Percentiles rank a stretch among this genome's conserved stretches.
Evolutionary conservation across 2,888 invertebrate genomes (phyloP).

Genomic region (Seira sanloemensis): DNA sequence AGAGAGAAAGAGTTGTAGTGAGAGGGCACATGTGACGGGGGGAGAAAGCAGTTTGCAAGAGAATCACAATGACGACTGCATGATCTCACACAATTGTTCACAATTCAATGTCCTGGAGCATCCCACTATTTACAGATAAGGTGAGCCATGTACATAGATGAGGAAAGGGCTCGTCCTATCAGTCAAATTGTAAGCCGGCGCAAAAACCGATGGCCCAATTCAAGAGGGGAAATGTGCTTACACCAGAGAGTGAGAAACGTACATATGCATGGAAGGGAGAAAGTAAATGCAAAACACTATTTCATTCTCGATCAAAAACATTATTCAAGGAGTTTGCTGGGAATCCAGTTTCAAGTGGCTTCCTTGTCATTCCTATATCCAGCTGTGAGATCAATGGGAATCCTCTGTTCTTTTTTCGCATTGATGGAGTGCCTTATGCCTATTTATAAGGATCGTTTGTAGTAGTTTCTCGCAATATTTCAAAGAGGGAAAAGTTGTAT

Average conservation of each 20-base stretch:
- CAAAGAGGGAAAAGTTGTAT: no score
- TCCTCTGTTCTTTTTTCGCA: not conserved
- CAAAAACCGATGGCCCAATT: not conserved
- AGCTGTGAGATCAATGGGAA: slow-evolving; percentile 47
- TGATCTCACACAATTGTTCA: not conserved
- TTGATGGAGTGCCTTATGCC: slow-evolving; percentile 2
- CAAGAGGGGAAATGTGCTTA: not conserved
- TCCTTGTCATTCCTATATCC: slow-evolving; percentile 32
- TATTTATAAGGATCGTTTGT: slow-evolving; percentile 13
- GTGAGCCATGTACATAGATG: no score
- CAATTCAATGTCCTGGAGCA: not conserved
- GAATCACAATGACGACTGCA: not conserved
- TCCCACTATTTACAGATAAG: not conserved
- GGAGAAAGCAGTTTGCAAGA: not conserved
- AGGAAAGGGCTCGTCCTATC: no score
- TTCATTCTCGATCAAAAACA: not conserved
- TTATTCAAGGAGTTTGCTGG: not conserved
- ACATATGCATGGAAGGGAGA: slow-evolving; percentile 13
- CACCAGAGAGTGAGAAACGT: not conserved
- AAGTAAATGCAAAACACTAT: slow-evolving; percentile 2
- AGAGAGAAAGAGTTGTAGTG: no score
- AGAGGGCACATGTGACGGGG: slow-evolving; percentile 49
- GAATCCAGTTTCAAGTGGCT: slow-evolving; percentile 42
- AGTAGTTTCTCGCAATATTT: no score
- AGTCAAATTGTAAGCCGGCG: slow-evolving; percentile 57